Base-by-base conservation (phyloP, 1,140 invertebrate genomes). In the Neelides sp. region DNA sequence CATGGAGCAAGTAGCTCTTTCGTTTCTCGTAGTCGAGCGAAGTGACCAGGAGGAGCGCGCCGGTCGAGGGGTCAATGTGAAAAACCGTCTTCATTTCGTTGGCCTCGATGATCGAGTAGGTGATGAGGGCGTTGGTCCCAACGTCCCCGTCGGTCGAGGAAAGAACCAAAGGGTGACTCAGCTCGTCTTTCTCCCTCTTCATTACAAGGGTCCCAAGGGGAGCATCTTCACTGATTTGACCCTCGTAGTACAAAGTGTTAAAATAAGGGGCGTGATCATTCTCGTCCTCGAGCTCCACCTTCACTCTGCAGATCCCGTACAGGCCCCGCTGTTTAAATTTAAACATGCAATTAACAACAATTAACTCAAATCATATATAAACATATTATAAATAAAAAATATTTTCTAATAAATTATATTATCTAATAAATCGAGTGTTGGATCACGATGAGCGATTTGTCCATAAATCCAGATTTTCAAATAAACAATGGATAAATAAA, bases 21-120 rank as follows among this genome's bases (percentile, higher is more conserved):
- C 76, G 70, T 1, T 71, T 77, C 67, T 96, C 92, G 65, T 86
- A 83, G 68, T 95, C 90, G 34, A 95, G 69, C 2, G 76, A 67
- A 46, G 77, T 75, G 7, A 80, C 74, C 0, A 84, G 84, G 55
- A 79, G 75, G 41, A 96, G 79, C 10, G 89, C 87, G 30, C 90
- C 86, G 8, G 90, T 94, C 52, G 78, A 85, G 1, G 83, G 77
- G 66, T 94, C 88, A 52, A 95, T 82, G 59, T 78, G 77, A 65
- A 95, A 95, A 63, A 79, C 82, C 48, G 52, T 61, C 24, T 53
- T 39, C 59, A 61, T 61, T 40, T 61, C 59, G 26, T 60, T 52
- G 48, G 65, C 76, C 63, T 91, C 86, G 32, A 88, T 71, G 57
- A 95, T 90, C 62, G 84, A 79, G 67, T 83, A 95, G 57, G 80